Conservation (phyloP, 2,113 vertebrate species). For the Eidolon helvum region DNA sequence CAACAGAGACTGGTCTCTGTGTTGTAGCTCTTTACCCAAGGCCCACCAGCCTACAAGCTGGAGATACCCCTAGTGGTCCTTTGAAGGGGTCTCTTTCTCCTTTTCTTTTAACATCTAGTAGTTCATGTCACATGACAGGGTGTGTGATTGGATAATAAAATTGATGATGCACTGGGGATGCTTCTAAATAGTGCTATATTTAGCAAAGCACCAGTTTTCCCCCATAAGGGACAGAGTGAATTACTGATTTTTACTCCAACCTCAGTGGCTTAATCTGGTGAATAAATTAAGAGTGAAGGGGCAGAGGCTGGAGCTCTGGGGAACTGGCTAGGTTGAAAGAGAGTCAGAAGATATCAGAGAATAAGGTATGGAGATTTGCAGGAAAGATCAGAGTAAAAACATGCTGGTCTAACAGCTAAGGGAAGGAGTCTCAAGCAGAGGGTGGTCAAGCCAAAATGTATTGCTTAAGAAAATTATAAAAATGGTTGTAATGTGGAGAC, state of each 20-base stretch:
- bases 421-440: background rate
- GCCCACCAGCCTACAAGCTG: background rate
- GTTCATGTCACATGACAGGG: background rate
- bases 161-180: background rate
- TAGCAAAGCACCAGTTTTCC: background rate
- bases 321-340: background rate
- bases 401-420: background rate
- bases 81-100: background rate
- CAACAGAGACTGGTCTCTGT: background rate
- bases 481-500: slow-evolving; percentile 15
- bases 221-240: background rate
- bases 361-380: background rate
- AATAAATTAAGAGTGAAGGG: background rate
- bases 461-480: slow-evolving; percentile 22
- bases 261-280: background rate
- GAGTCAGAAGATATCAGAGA: background rate
- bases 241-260: background rate
- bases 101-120: background rate
- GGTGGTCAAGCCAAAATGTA: background rate
- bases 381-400: background rate
- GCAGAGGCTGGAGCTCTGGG: background rate
- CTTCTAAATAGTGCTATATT: background rate
- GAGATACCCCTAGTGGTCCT: background rate
- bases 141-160: background rate
- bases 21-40: background rate